A percentile compares a stretch with the other conserved stretches of the same genome.
Evolutionary conservation across 2,888 invertebrate genomes (phyloP).

Genomic region (Euzophera pinguis): DNA sequence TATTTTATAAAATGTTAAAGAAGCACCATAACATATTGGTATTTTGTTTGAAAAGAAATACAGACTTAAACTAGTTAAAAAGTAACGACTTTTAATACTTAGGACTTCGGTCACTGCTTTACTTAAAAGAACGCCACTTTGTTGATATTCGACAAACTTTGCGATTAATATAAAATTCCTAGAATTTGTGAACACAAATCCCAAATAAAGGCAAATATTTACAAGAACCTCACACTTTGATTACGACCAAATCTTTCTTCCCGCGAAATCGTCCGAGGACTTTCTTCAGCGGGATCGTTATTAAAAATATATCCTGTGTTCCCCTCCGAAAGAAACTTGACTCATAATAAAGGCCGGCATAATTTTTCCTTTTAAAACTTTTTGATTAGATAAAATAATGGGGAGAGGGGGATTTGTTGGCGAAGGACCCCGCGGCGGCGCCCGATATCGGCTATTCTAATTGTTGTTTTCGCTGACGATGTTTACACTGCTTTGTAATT

Average conservation of each 20-base stretch:
- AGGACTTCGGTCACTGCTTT: no score
- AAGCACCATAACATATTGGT: no score
- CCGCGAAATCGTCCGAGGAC: conserved; percentile 44
- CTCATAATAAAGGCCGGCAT: conserved; percentile 79
- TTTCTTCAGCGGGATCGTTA: conserved; percentile 70
- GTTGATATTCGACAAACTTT: no score
- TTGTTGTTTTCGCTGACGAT: conserved; percentile 69
- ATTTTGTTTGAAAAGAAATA: no score
- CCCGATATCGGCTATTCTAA: conserved; percentile 76
- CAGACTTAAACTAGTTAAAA: no score
- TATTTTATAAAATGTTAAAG: no score
- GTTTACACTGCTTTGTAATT: conserved; percentile 68
- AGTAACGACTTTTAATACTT: no score
- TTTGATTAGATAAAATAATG: conserved; percentile 81
- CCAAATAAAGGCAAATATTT: conserved; percentile 23
- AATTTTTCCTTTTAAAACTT: conserved; percentile 81
- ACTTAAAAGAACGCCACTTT: no score
- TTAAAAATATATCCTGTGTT: conserved; percentile 75
- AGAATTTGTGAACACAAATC: conserved; percentile 3
- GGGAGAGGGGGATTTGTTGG: conserved; percentile 61
- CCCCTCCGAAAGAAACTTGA: conserved; percentile 75
- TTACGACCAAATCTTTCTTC: conserved; percentile 43
- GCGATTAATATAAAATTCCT: no score
- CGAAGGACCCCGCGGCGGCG: conserved; percentile 60
- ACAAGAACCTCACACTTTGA: conserved; percentile 44